Conservation (phyloP, 2,113 vertebrate species). For the Delphinus delphis region DNA sequence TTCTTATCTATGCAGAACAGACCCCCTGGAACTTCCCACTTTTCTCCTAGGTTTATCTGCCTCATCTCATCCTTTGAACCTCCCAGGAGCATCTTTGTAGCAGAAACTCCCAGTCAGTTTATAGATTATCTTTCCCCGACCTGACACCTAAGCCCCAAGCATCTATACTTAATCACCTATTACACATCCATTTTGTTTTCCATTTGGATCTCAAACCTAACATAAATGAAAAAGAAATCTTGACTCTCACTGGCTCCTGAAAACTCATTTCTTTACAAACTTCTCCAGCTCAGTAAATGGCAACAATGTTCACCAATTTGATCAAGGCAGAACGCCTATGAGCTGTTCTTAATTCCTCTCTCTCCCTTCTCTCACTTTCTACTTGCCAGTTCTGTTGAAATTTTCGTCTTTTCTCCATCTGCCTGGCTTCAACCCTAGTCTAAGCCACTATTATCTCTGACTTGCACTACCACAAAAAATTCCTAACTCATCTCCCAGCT, state of each 20-base stretch:
- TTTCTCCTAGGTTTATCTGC: not conserved
- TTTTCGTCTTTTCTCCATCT: not conserved
- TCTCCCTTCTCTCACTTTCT: not conserved
- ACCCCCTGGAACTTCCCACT: not conserved
- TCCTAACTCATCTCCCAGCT: not conserved
- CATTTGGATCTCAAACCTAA: not conserved
- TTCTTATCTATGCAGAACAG: not conserved
- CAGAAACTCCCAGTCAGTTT: not conserved
- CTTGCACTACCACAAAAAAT: not conserved
- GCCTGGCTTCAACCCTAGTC: not conserved
- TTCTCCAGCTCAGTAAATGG: not conserved
- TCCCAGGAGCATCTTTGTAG: not conserved
- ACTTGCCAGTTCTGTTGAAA: not conserved
- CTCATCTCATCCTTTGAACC: not conserved
- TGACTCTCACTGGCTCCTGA: not conserved
- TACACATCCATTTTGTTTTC: not conserved
- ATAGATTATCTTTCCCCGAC: not conserved
- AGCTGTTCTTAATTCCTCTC: not conserved
- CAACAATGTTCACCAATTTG: not conserved
- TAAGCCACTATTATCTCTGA: not conserved
- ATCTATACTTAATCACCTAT: not conserved
- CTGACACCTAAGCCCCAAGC: not conserved
- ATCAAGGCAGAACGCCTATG: not conserved
- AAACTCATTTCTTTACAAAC: not conserved
- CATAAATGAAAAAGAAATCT: conserved; percentile 13